Percentiles rank a stretch among this genome's conserved stretches.
Evolutionary conservation across 2,113 vertebrate species (phyloP).

Genomic region (Zosterops borbonicus): DNA sequence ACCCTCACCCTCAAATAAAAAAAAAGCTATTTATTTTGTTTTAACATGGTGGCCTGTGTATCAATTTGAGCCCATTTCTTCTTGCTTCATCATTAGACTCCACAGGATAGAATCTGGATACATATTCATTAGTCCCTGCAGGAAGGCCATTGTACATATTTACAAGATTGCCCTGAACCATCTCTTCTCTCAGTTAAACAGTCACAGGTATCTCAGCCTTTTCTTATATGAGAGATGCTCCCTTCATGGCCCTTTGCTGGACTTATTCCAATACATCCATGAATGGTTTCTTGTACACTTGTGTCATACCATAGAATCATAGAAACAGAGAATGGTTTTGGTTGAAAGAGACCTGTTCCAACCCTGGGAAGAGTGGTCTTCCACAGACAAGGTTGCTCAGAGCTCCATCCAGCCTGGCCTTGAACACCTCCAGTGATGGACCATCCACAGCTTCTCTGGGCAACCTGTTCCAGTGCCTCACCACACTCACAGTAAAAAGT

Average conservation of each 20-base stretch:
- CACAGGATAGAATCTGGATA: not conserved
- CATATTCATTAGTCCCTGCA: not conserved
- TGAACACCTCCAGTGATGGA: fast-evolving
- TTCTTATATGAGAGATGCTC: not conserved
- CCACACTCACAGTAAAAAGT: not conserved
- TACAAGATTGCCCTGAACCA: not conserved
- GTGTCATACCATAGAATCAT: fast-evolving
- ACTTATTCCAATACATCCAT: too few relatives aligned
- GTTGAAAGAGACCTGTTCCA: not conserved
- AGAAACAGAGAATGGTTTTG: not conserved
- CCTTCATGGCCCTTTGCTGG: not conserved
- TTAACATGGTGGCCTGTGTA: not conserved
- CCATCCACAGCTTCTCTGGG: not conserved
- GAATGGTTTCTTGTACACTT: not conserved
- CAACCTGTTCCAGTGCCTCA: not conserved
- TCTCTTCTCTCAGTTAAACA: not conserved
- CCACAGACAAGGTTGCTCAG: not conserved
- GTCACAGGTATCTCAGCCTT: not conserved
- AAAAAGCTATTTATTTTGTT: not conserved
- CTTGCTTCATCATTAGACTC: not conserved
- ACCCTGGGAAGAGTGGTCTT: not conserved
- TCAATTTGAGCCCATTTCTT: not conserved
- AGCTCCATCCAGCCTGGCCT: not conserved
- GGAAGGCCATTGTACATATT: not conserved
- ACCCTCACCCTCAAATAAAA: fast-evolving